Percentiles rank a stretch among this genome's conserved stretches.
Conservation (phyloP, 2,113 vertebrate species). For the Condylura cristata region DNA sequence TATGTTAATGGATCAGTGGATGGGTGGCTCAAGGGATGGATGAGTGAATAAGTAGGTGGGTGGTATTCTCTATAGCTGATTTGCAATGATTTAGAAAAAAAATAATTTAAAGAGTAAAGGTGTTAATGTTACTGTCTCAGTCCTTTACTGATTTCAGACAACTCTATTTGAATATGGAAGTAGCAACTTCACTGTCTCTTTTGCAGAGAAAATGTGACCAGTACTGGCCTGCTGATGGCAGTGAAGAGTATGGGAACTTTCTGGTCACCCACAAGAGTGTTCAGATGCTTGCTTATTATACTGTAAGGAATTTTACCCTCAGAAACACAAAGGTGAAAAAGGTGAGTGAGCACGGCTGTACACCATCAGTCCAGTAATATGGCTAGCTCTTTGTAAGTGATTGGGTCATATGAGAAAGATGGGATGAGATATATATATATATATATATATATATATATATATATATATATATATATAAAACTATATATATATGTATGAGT, state of each 20-base stretch:
- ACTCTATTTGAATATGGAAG: neutral
- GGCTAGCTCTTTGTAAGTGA: neutral
- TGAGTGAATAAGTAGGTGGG: no score
- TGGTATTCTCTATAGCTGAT: neutral
- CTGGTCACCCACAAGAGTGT: slow-evolving; percentile 92
- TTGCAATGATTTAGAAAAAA: neutral
- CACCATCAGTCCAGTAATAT: neutral
- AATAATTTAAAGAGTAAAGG: neutral
- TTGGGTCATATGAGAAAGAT: neutral
- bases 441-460: no score
- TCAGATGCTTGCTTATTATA: slow-evolving; percentile 92
- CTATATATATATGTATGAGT: no score
- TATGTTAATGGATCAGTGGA: no score
- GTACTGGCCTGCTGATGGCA: slow-evolving; percentile 95
- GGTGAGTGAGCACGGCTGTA: slow-evolving; percentile 82
- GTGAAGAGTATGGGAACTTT: slow-evolving; percentile 94
- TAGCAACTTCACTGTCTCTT: slow-evolving; percentile 52
- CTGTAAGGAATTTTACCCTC: slow-evolving; percentile 92
- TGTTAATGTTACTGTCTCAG: neutral
- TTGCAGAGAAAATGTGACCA: slow-evolving; percentile 97
- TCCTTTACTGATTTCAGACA: neutral
- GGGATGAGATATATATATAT: neutral
- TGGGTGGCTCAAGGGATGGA: no score
- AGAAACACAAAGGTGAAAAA: slow-evolving; percentile 93
- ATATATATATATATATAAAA: no score